Evolutionary conservation across 2,888 invertebrate species (phyloP), one percentile per base, ranked within the genome.

Genomic region (Troides helena): DNA sequence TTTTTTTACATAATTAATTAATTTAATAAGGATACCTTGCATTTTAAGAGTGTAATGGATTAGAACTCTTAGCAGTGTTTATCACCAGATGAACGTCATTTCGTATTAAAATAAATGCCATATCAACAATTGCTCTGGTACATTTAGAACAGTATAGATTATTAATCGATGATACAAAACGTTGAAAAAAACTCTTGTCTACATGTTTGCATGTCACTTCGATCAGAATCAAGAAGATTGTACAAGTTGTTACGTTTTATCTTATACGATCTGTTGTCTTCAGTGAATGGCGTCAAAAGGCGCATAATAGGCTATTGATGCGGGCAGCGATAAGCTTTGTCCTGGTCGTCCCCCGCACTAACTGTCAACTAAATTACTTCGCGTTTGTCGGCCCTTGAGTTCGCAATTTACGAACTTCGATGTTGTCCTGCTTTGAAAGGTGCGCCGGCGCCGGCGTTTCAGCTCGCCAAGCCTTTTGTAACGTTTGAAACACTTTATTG

Each of bases 301-400:
- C 84, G 85, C 86, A 87, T 90, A 91, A 92, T 90, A 87, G 88
- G 83, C 85, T 85, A 78, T 86, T 88, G 91, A 92, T 92, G 86
- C 80, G 82, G 81, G 80, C 79, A 79, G 78, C 84, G 92, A 92
- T 92, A 91, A 86, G 83, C 86, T 85, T 86, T 86, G 84, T 81
- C 77, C 77, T 78, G 78, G 77, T 77, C 77, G 78, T 78, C 74
- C 78, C 74, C 80, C 78, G 78, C 76, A 83, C 80, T 83, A 82
- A 84, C 87, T 90, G 92, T 92, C 92, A 89, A 86, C 89, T 89
- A 88, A 91, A 90, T 92, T 88, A 89, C 88, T 77, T 81, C 78
- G 78, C 88, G 87, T 88, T 90, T 89, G 90, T 89, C 88, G 88
- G 90, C 83, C 82, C 85, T 83, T 85, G 80, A 79, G 78, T 80